Base-by-base conservation (phyloP, 2,888 invertebrate species). In the Chaetoderma sp. region DNA sequence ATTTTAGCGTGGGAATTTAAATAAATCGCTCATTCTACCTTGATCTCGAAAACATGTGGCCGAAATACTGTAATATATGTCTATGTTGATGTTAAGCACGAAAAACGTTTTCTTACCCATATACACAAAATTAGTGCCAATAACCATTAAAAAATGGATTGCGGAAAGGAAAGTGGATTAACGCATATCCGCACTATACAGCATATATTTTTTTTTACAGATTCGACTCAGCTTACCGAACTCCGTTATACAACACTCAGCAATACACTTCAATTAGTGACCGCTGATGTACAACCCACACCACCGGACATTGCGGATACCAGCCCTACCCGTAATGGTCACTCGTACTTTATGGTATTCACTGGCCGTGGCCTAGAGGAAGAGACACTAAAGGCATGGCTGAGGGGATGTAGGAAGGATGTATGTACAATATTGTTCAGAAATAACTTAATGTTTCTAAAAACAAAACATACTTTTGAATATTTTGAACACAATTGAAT, bases 371-470 rank as follows among this genome's bases (percentile, higher is more conserved):
- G 63, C 6, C 77, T 84, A 44, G 42, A 76, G 4, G 77, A 77
- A 28, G 59, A 64, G 0, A 68, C 63, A 21, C 66, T 83, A 4
- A 78, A 78, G 63, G 74, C 80, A 63, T 82, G 81, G 80, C 71
- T 83, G 5, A 68, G 79, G 30, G 56, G 68, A 5, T 82, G 82
- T 73, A 76, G 79, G 27, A 76, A 74, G 62, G 78, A 79, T 78
- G 83, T 83, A 47, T 16, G 63, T 32, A 10, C 28, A 28, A 32
- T 63, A 21, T 18, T 6, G 32, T 13, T 10, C 10, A 13, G 10
- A 16, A 36, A 10, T 16, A 10, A 10, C 0, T 27, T 49, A 8
- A 27, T 47, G 21, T 21, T 10, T 36, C 16, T 13, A 36, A 13
- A 16, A 36, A 36, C 10, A 16, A 36, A 36, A 36, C 57, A 28